Base-by-base conservation (phyloP, 2,888 invertebrate species). In the Tricholauxania praeusta region DNA sequence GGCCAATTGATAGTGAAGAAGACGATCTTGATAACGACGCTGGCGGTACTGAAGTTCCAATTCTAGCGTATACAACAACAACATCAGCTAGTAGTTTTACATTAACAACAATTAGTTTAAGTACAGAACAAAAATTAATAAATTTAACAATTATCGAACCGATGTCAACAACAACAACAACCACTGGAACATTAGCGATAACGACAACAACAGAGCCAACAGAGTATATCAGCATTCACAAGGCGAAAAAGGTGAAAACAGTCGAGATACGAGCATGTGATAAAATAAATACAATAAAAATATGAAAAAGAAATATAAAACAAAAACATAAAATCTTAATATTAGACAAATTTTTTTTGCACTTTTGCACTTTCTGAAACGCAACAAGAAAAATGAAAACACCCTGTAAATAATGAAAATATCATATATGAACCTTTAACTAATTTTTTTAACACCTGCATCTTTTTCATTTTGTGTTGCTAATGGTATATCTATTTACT, bases 1-100 rank as follows among this genome's bases (percentile, higher is more conserved):
- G 72, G 73, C 71, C 76, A 71, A 73, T 73, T 39, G 72, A 67
- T 72, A 71, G 47, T 69, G 73, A 39, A 39, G 77, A 74, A 70
- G 76, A 74, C 67, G 47, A 62, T 62, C 17, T 62, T 53, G 28
- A 22, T 14, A 51, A 47, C 19, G 39, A 28, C 15, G 39, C 57
- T 28, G 32, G 19, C 12, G 22, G 8, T 14, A 17, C 53, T 3
- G 68, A 66, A 64, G 71, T 63, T 65, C 75, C 74, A 73, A 76
- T 71, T 60, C 72, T 59, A n/a, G 32, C 28, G 15, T 52, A 12
- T 17, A 39, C 53, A 14, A 51, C 57, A 69, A 71, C 63, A 53
- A 22, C 67, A 74, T 71, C 69, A 72, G 39, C 63, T 51, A 62
- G 60, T 63, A 71, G 59, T 70, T 67, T 57, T 14, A 72, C 71